Evolutionary conservation across 2,888 invertebrate genomes (phyloP), one percentile per base, ranked within the genome.

Genomic region (Agriopis leucophaearia): DNA sequence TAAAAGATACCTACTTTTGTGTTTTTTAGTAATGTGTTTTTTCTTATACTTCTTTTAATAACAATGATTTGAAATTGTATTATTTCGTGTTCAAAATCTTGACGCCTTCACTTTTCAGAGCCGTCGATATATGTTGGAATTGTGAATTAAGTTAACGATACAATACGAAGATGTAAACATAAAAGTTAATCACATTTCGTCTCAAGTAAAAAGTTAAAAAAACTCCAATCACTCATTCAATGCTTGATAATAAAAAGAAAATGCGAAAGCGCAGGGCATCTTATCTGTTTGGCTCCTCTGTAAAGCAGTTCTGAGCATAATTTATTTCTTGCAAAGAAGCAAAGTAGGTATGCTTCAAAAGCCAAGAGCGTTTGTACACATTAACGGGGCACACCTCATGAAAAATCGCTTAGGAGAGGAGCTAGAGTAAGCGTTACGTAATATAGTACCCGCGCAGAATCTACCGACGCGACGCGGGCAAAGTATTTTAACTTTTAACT

Each of bases 331-430:
- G 84, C 83, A 84, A 88, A 90, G 88, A 90, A 90, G 91, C 87
- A 88, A 88, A 91, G 91, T 73, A 72, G 72, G 71, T 89, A 88
- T 88, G 89, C 88, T 86, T 81, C 83, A 79, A 85, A 88, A 88
- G 87, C 88, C 88, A 86, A 85, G 84, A 87, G 85, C 88, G 89
- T 91, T 90, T 88, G 93, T 92, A 91, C 89, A 92, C 93, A 92
- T 92, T 93, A 92, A 90, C 91, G 89, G 81, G 83, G 87, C 81
- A 82, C 83, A 87, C 88, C 91, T 92, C 92, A 91, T 93, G 92
- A 93, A 92, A 92, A 92, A 93, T 92, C 91, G 92, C 90, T 93
- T 92, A 92, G 88, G 86, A 85, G 84, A 86, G 83, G 81, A 81
- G 87, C 82, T 81, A 78, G 81, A 83, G 87, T 84, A 83, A 83